Base-by-base conservation (phyloP, 2,888 invertebrate genomes). In the Ferrisia virgata region DNA sequence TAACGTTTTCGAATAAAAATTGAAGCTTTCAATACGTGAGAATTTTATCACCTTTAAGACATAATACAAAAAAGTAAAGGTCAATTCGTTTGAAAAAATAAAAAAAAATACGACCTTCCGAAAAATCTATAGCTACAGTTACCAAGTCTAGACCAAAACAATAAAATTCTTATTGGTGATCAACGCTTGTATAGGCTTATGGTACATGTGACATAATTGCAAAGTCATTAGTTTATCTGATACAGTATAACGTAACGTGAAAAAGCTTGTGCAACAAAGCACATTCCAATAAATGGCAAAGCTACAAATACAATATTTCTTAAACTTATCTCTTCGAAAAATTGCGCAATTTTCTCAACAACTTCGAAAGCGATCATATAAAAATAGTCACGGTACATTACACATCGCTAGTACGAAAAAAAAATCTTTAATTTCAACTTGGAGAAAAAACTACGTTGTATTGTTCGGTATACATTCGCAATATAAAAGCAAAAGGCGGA, bases 211-310 rank as follows among this genome's bases (percentile, higher is more conserved):
- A 53, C 9, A 53, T 53, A 22, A 53, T 53, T 53, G 53, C 53
- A 22, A 53, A 9, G 8, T 47, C n/a, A n/a, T n/a, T n/a, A n/a
- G n/a, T n/a, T n/a, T n/a, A 0, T 53, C 9, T 22, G 53, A 53
- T 11, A 53, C 22, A 22, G 22, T 4, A 47, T 47, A 18, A 18
- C n/a, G 13, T 64, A 64, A 64, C 64, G 25, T 64, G 64, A 15
- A 64, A 39, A 64, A 64, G 64, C 64, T 64, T 2, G 64, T 64
- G 64, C 53, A 69, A 76, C 36, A 76, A 76, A 76, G 36, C 36
- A 2, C 72, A 76, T 76, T 18, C 18, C 36, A 18, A 25, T 76
- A 25, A n/a, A 18, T 9, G 25, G 72, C 72, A 13, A 76, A 76
- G 72, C 72, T 15, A 31, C 22, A 18, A 22, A 25, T 25, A 64